Conservation (phyloP, 2,797 vertebrate species). For the Phrynocephalus guinanensis region DNA sequence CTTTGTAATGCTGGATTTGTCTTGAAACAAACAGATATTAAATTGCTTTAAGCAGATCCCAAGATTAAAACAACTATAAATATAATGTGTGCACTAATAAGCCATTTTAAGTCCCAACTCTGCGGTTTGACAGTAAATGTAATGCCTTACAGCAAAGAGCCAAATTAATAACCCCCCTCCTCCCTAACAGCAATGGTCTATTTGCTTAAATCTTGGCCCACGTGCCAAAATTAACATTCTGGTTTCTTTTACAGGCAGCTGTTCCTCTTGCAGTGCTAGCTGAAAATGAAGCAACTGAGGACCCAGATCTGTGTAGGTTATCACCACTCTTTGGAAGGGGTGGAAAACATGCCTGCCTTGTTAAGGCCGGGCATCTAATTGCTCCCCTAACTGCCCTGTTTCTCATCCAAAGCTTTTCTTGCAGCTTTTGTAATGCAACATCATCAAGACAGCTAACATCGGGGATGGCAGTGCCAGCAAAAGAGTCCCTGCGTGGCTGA, state of each 20-base stretch:
- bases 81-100: constrained; percentile 71
- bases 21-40: constrained; percentile 68
- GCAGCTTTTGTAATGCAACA: not conserved
- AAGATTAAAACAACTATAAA: constrained; percentile 72
- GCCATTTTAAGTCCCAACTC: constrained; percentile 73
- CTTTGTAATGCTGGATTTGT: constrained; percentile 60
- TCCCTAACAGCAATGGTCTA: constrained; percentile 57
- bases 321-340: constrained; percentile 23
- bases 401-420: not conserved
- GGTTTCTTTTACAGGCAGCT: constrained; percentile 74
- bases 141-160: constrained; percentile 72
- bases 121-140: constrained; percentile 75
- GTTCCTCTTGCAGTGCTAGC: constrained; percentile 57
- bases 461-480: not conserved
- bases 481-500: not conserved
- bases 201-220: constrained; percentile 71
- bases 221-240: constrained; percentile 76
- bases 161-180: constrained; percentile 71
- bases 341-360: not conserved
- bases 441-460: not conserved
- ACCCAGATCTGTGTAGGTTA: constrained; percentile 46
- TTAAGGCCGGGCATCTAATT: not conserved
- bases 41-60: constrained; percentile 71
- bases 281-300: constrained; percentile 60
- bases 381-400: not conserved